Evolutionary conservation across 2,797 vertebrate species (phyloP), one percentile per base, ranked within the genome.

Genomic region (Austrolebias charrua): DNA sequence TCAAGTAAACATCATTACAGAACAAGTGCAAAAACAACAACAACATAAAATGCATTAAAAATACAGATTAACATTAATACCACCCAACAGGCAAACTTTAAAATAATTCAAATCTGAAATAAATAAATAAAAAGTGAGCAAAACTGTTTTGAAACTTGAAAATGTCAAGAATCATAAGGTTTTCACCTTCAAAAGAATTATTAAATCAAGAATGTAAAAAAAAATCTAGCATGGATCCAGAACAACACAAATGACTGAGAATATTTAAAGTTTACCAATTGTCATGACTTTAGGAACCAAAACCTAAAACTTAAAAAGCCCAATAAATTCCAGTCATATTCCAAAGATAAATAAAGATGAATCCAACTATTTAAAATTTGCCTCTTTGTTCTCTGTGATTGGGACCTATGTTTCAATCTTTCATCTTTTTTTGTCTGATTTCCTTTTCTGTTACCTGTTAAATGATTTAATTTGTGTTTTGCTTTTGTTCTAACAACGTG

Each of bases 1-100:
- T n/a, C 16, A 55, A 51, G 20, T 35, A 12, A 18, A 66, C 1
- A 52, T 5, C 31, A 60, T 60, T 45, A 43, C 45, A 51, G 24
- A 20, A 44, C 57, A 38, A 13, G 6, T 42, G 5, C 24, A 52
- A 29, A 65, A 44, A n/a, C n/a, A n/a, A n/a, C n/a, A n/a, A n/a
- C n/a, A 6, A 2, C 19, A 55, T 44, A 65, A 51, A 60, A 16
- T 61, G 43, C 49, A 68, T 56, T 28, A 43, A 18, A 53, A 63
- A 49, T 47, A 6, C 24, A 56, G 38, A 29, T 10, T 38, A 8
- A 55, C 24, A 43, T 29, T 10, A 42, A 28, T 18, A 52, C 29
- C 29, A 60, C 19, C 4, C 1, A 56, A 47, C 51, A 8, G 18
- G 6, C 0, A 53, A 64, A 44, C 48, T 24, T 29, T 5, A 48